Evolutionary conservation across 2,113 vertebrate species (phyloP).

Genomic region (Procavia capensis): DNA sequence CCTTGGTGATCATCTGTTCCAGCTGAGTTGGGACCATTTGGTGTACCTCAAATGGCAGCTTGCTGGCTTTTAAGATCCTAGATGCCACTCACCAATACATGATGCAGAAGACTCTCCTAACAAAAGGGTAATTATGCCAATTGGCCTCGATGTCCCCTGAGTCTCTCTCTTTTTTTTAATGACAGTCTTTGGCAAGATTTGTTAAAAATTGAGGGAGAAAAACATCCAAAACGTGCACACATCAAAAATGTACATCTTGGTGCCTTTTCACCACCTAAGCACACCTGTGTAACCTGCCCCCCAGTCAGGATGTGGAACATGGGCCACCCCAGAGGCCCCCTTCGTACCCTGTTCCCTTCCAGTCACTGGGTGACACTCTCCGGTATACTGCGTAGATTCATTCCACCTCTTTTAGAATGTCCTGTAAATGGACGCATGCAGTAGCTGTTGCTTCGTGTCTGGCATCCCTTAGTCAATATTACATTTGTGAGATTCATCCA

Average conservation of each 20-base stretch:
- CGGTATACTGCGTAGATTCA: not conserved
- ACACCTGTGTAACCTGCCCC: not conserved
- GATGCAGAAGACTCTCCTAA: too few relatives aligned
- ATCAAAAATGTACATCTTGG: not conserved
- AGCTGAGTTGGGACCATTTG: too few relatives aligned
- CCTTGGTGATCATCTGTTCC: too few relatives aligned
- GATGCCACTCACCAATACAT: too few relatives aligned
- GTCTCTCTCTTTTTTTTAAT: not conserved
- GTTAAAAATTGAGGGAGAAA: not conserved
- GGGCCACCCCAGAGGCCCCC: not conserved
- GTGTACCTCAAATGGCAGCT: too few relatives aligned
- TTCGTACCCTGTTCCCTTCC: not conserved
- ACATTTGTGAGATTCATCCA: accelerated
- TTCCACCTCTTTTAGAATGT: not conserved
- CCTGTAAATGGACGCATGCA: not conserved
- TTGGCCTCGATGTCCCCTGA: too few relatives aligned
- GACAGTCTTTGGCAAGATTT: not conserved
- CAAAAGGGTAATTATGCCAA: too few relatives aligned
- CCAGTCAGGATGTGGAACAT: not conserved
- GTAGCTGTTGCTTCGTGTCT: not conserved
- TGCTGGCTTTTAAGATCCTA: too few relatives aligned
- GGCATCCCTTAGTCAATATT: not conserved
- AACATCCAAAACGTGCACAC: not conserved
- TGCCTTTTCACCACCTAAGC: not conserved
- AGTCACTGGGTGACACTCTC: not conserved